phyloP scores from a whole-genome alignment of 92 coral and sea anemone genomes.

The Desmophyllum pertusum region DNA sequence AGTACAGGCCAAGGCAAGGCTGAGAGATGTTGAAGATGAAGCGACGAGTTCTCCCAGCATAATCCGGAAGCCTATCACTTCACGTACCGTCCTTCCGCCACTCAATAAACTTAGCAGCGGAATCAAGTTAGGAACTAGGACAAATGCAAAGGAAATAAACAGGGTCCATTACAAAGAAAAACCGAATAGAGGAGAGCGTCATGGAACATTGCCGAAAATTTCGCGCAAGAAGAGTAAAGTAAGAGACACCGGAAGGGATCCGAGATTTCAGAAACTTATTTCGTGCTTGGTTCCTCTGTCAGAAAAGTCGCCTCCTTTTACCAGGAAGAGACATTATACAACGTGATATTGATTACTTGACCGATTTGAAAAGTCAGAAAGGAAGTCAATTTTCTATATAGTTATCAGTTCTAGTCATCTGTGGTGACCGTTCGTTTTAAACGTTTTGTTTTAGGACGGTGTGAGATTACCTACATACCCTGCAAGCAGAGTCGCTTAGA shows the following conservation, averaged over 20 bases:
- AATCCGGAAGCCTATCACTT: neutral
- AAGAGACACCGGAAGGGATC: conserved; percentile 37
- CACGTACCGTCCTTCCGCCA: neutral
- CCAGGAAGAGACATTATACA: conserved; percentile 18
- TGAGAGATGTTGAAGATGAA: conserved; percentile 27
- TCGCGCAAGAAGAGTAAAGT: conserved; percentile 15
- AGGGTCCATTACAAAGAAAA: neutral
- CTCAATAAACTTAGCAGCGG: neutral
- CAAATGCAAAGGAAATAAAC: neutral
- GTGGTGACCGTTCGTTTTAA: neutral
- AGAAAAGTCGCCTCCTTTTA: conserved; percentile 16
- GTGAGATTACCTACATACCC: too few species aligned
- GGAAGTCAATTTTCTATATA: neutral
- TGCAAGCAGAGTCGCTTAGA: too few species aligned
- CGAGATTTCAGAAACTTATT: conserved; percentile 65
- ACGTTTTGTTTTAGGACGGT: too few species aligned
- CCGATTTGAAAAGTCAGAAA: neutral
- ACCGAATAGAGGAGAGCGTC: neutral
- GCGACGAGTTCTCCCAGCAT: neutral
- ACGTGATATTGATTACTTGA: neutral
- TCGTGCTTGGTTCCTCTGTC: conserved; percentile 56
- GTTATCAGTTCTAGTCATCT: neutral
- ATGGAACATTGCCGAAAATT: conserved; percentile 47
- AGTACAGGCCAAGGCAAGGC: conserved; percentile 53
- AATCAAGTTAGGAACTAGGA: neutral